Conservation (phyloP, 2,113 vertebrate species). For the Anolis sagrei region DNA sequence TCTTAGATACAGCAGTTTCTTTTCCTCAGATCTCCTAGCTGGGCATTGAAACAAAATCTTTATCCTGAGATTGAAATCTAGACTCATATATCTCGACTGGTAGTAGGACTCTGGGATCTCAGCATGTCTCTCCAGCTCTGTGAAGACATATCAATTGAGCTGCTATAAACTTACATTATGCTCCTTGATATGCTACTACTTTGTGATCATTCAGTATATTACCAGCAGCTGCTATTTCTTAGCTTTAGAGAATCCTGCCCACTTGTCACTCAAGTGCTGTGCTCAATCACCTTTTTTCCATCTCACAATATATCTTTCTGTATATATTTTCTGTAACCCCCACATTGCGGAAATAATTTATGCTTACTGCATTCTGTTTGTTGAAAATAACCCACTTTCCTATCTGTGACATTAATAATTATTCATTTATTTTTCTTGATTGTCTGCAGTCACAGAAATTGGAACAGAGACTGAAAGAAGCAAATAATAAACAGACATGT, state of each 20-base stretch:
- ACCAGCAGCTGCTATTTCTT: neutral
- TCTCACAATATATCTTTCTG: neutral
- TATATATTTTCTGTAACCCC: neutral
- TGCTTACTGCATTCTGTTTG: neutral
- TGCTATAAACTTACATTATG: too few relatives aligned
- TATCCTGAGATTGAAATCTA: neutral
- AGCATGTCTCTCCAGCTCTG: neutral
- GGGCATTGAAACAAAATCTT: neutral
- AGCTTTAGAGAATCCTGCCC: neutral
- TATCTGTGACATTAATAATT: neutral
- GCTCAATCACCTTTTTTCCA: neutral
- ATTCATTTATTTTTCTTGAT: too few relatives aligned
- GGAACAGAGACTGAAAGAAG: neutral
- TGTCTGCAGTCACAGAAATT: neutral
- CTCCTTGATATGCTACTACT: neutral
- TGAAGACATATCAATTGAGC: neutral
- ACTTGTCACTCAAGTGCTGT: neutral
- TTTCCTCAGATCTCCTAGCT: slow-evolving; percentile 12
- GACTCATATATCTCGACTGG: neutral
- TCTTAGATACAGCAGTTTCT: neutral
- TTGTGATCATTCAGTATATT: neutral
- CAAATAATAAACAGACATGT: neutral
- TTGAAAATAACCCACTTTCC: neutral
- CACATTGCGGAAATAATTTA: neutral
- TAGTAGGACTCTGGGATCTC: too few relatives aligned